These are phyloP conservation scores for Volucella inanis DNA, from an alignment of 2,888 invertebrate genomes.

Conservation along the genomic window DNA sequence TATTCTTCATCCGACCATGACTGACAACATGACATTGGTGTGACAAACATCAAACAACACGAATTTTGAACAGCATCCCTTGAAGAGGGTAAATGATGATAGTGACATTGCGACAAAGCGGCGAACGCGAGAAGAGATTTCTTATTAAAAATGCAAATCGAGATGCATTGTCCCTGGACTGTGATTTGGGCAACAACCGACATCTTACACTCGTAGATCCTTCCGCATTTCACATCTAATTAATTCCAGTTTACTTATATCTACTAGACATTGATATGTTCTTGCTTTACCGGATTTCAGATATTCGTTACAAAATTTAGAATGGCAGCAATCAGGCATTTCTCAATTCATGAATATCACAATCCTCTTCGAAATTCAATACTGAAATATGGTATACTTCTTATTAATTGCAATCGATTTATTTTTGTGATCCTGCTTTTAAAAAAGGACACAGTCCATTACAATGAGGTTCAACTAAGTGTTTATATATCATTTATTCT, in stretches of 20 bases:
- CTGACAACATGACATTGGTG: slow-evolving; percentile 74
- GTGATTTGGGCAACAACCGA: background rate
- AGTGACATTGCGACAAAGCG: too few relatives aligned
- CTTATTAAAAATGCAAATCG: slow-evolving; percentile 73
- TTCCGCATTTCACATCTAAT: slow-evolving; percentile 64
- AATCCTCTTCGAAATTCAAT: slow-evolving; percentile 41
- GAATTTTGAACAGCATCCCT: slow-evolving; percentile 52
- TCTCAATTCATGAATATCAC: slow-evolving; percentile 27
- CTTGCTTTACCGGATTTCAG: background rate
- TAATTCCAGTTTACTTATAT: slow-evolving; percentile 53
- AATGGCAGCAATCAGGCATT: slow-evolving; percentile 42
- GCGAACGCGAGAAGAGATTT: slow-evolving; percentile 28
- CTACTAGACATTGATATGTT: slow-evolving; percentile 14
- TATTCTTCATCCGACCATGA: slow-evolving; percentile 68
- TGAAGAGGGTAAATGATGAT: slow-evolving; percentile 11
- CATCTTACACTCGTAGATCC: slow-evolving; percentile 41
- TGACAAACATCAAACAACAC: slow-evolving; percentile 71
- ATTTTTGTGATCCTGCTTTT: slow-evolving; percentile 34
- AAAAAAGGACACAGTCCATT: slow-evolving; percentile 52
- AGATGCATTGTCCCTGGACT: slow-evolving; percentile 22
- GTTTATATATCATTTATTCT: slow-evolving; percentile 70
- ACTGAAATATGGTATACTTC: slow-evolving; percentile 45
- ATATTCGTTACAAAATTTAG: background rate
- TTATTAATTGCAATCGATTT: slow-evolving; percentile 71
- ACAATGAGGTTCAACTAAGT: slow-evolving; percentile 54